These are phyloP conservation scores for Turritopsis dohrnii DNA, from an alignment of 30 jellyfish, hydroid and myxozoan genomes.

Conservation along the genomic window DNA sequence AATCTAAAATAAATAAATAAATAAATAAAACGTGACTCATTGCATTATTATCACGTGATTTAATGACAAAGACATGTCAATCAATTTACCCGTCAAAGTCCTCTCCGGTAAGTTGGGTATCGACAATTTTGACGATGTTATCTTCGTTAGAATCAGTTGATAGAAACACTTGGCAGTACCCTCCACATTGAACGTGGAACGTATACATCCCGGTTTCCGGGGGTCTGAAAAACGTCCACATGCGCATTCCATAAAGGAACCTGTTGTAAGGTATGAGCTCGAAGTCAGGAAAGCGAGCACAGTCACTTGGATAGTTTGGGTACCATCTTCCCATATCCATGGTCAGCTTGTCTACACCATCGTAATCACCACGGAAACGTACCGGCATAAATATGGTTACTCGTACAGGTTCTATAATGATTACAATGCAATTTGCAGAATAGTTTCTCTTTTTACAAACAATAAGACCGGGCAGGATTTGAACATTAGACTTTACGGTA, in stretches of 20 bases:
- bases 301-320: background rate
- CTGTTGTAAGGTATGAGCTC: background rate
- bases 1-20: constrained; percentile 23
- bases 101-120: background rate
- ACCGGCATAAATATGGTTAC: background rate
- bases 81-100: background rate
- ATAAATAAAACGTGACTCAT: background rate
- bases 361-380: background rate
- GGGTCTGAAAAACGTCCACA: background rate
- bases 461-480: no score
- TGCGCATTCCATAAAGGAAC: background rate
- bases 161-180: background rate
- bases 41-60: background rate
- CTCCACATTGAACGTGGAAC: background rate
- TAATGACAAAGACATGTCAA: no score
- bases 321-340: background rate
- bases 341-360: background rate
- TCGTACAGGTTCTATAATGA: background rate
- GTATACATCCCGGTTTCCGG: background rate
- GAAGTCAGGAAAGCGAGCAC: background rate
- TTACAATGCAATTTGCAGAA: no score
- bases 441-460: no score
- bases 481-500: no score
- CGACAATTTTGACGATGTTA: background rate
- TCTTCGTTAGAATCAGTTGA: background rate